Evolutionary conservation across 2,797 vertebrate genomes (phyloP), one percentile per base, ranked within the genome.

Genomic region (Anolis apletophallus): DNA sequence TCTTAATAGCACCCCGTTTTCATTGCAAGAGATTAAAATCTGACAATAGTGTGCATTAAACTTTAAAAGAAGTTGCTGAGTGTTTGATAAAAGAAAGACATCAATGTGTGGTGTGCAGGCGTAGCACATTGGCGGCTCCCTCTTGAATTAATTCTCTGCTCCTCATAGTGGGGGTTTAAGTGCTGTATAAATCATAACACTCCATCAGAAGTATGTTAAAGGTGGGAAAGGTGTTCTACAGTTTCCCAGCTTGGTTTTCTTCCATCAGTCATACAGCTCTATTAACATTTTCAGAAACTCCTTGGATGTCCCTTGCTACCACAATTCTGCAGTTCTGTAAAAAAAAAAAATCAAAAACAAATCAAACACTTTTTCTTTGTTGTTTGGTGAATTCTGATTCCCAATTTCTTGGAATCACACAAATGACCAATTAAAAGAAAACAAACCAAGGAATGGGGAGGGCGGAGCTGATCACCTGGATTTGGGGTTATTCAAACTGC

Each of bases 121-220:
- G 11, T 23, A 74, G 72, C 61, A 11, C 61, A 81, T 77, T 76
- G 73, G 61, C 69, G 61, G 32, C 26, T 80, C 69, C 57, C 85
- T 76, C 80, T 82, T 87, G 76, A 76, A 87, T 87, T 81, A 87
- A 82, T 87, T 81, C 34, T 76, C 29, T 75, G 73, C 85, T 81
- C 85, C 73, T 76, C 80, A 59, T 69, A 23, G 46, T 82, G 52
- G 61, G 80, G 80, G 50, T 87, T 46, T 76, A 82, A 87, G 80
- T 87, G 85, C 61, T 36, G 40, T 21, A 57, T 87, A 87, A 87
- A 87, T 87, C 80, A 76, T 34, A 75, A 68, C 32, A 36, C 73
- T 69, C 64, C 55, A 50, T 52, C 69, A 81, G 78, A 80, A 81
- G 77, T 75, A 59, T 57, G 72, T 76, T 77, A n/a, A 82, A 82